These are phyloP conservation scores for Arizona elegans DNA, from an alignment of 2,113 vertebrate species.

Conservation along the genomic window DNA sequence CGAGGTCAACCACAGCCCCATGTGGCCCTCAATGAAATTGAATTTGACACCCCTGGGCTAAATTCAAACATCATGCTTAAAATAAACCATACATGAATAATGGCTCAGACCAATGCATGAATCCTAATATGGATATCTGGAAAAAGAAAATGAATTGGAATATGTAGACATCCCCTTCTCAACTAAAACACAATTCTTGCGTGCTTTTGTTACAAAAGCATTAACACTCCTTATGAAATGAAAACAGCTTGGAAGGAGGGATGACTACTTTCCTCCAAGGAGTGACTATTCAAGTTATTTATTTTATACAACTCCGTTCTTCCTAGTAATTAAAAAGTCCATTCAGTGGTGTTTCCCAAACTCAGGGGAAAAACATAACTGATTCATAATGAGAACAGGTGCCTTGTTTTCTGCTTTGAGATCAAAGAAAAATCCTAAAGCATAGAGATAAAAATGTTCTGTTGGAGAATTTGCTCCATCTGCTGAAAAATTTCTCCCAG, in stretches of 20 bases:
- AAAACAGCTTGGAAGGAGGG: not conserved
- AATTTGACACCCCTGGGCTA: too few species aligned
- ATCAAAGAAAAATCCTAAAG: constrained; percentile 36
- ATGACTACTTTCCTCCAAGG: not conserved
- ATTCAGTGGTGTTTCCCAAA: constrained; percentile 11
- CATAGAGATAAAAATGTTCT: constrained; percentile 42
- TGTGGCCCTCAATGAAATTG: too few species aligned
- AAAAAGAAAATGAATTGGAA: too few species aligned
- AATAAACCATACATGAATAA: not conserved
- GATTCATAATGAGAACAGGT: constrained; percentile 14
- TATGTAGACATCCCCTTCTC: too few species aligned
- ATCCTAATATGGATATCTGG: not conserved
- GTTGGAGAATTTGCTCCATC: not conserved
- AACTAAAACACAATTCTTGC: not conserved
- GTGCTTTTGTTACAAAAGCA: not conserved
- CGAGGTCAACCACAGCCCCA: too few species aligned
- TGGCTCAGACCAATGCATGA: not conserved
- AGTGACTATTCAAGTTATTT: not conserved
- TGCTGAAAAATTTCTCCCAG: constrained; percentile 33
- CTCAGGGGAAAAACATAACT: constrained; percentile 20
- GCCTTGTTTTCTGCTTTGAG: constrained; percentile 3
- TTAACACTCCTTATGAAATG: not conserved
- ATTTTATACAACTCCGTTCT: not conserved
- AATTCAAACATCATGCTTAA: too few species aligned
- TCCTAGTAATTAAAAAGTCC: not conserved